Conservation (phyloP, 2,888 invertebrate species). For the Heliconius aoede region DNA sequence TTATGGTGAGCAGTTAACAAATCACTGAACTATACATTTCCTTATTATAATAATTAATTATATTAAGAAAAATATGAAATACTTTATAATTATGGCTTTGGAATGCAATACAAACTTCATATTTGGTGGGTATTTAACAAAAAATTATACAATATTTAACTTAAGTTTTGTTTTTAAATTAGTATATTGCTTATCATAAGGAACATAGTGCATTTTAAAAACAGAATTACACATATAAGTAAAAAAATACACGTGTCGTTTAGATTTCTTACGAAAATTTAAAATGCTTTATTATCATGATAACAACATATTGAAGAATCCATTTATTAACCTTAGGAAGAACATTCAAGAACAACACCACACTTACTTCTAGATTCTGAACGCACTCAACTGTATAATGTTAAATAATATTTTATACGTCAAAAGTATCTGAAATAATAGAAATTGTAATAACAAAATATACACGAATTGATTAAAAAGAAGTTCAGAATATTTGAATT, state of each 20-base stretch:
- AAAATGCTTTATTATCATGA: not conserved
- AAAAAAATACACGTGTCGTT: not conserved
- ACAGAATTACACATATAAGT: not conserved
- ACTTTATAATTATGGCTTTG: conserved; percentile 35
- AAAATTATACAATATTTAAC: not conserved
- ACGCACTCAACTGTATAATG: conserved; percentile 6
- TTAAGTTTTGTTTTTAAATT: conserved; percentile 1
- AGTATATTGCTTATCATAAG: not conserved
- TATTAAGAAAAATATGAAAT: conserved; percentile 31
- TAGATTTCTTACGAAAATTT: not conserved
- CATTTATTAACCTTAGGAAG: conserved; percentile 10
- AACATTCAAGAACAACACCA: conserved; percentile 20
- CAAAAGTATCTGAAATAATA: not conserved
- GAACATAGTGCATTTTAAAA: not conserved
- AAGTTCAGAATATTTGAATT: conserved; percentile 11
- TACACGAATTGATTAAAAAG: not conserved
- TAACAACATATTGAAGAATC: conserved; percentile 7
- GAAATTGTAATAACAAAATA: not conserved
- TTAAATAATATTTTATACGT: conserved; percentile 19
- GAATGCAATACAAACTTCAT: conserved; percentile 42
- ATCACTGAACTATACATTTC: conserved; percentile 46
- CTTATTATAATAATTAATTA: conserved; percentile 35
- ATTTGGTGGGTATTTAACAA: conserved; percentile 34
- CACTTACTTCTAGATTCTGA: conserved; percentile 5
- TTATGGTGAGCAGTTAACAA: conserved; percentile 54